A percentile compares a stretch with the other conserved stretches of the same genome.
phyloP scores from a whole-genome alignment of 2,888 invertebrate genomes.

The Coenonympha glycerion region DNA sequence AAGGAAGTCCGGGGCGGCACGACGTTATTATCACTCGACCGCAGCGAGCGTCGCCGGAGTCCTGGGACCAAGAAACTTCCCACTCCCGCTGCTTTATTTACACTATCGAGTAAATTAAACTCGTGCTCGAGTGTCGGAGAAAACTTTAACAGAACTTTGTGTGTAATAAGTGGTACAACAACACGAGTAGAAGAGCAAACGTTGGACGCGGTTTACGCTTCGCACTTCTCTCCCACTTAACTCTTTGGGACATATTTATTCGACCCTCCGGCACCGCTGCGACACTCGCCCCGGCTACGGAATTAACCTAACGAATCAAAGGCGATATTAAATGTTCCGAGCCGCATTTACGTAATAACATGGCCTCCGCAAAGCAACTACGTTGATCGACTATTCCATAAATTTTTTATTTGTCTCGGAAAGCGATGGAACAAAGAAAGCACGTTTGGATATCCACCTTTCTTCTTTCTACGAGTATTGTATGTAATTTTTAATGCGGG shows the following conservation, averaged over 20 bases:
- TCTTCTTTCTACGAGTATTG: conserved; percentile 62
- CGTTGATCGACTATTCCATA: conserved; percentile 56
- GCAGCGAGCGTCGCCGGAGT: conserved; percentile 43
- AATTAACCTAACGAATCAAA: conserved; percentile 74
- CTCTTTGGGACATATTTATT: conserved; percentile 77
- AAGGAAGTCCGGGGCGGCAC: conserved; percentile 69
- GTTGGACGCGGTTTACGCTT: conserved; percentile 72
- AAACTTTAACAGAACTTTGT: conserved; percentile 76
- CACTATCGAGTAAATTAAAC: conserved; percentile 78
- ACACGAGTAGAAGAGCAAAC: conserved; percentile 76
- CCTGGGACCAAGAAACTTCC: conserved; percentile 64
- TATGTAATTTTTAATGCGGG: conserved; percentile 76
- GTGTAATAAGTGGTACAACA: conserved; percentile 78
- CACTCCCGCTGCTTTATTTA: conserved; percentile 75
- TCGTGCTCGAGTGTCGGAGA: conserved; percentile 72
- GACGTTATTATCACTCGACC: conserved; percentile 74
- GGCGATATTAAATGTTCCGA: conserved; percentile 56
- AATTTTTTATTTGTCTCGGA: conserved; percentile 63
- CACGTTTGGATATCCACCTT: conserved; percentile 54
- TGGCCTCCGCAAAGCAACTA: conserved; percentile 49
- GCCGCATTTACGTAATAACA: conserved; percentile 53
- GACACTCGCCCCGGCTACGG: conserved; percentile 54
- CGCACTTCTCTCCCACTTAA: conserved; percentile 73
- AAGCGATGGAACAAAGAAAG: conserved; percentile 66
- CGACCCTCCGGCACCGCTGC: conserved; percentile 73